Percentiles rank a stretch among this genome's conserved stretches.
Evolutionary conservation across 2,888 invertebrate species (phyloP).

Genomic region (Entomobrya proxima): DNA sequence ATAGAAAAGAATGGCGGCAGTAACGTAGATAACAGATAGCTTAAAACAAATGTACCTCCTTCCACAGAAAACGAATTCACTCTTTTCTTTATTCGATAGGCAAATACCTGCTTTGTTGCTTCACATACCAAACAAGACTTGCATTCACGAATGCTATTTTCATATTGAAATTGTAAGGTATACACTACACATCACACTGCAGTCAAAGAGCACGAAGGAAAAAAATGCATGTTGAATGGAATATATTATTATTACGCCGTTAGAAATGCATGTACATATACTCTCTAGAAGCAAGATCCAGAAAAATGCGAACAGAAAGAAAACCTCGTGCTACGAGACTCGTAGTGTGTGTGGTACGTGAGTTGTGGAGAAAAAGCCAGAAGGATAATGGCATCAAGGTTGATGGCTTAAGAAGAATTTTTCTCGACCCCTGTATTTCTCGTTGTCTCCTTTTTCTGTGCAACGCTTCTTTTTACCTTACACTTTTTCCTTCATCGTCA

Average conservation of each 20-base stretch:
- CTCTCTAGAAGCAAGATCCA: conserved; percentile 34
- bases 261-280: conserved; percentile 10
- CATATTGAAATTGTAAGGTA: conserved; percentile 2
- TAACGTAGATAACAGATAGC: neutral
- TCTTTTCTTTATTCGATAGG: neutral
- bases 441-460: conserved; percentile 8
- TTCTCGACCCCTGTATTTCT: conserved; percentile 57
- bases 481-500: conserved; percentile 4
- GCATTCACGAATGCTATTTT: neutral
- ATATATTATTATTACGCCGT: conserved; percentile 31
- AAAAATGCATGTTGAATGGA: conserved; percentile 1
- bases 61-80: neutral
- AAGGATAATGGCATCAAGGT: conserved; percentile 66
- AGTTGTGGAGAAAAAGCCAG: conserved; percentile 63
- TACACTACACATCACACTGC: neutral
- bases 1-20: neutral
- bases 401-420: conserved; percentile 60
- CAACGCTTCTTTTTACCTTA: conserved; percentile 48
- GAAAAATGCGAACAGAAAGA: conserved; percentile 24
- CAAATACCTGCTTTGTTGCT: neutral
- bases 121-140: neutral
- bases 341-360: conserved; percentile 60
- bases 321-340: neutral
- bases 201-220: neutral
- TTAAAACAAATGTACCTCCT: conserved; percentile 15